Conservation (phyloP, 2,113 vertebrate species). For the Odobenus rosmarus region DNA sequence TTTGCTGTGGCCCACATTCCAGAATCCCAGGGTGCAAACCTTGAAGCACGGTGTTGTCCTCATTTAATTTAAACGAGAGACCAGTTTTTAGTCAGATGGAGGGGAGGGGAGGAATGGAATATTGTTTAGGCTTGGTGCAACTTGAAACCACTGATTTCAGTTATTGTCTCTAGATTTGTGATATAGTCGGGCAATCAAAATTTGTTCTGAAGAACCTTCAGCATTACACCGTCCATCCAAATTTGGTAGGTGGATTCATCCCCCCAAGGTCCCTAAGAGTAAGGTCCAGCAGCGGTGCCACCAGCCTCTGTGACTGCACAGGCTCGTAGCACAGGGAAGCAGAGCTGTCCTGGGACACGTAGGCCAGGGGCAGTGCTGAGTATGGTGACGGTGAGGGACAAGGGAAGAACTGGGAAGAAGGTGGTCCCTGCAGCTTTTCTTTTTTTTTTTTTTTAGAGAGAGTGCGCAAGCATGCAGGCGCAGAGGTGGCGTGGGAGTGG, state of each 20-base stretch:
- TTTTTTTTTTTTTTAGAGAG: neutral
- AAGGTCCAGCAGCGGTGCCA: neutral
- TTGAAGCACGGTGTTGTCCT: neutral
- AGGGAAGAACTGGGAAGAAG: neutral
- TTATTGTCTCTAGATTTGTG: conserved; percentile 57
- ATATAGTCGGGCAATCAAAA: conserved; percentile 20
- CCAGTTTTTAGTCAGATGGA: neutral
- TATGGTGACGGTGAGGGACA: neutral
- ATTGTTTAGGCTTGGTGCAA: neutral
- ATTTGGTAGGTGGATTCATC: conserved; percentile 72
- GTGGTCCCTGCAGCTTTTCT: neutral
- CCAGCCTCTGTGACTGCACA: neutral
- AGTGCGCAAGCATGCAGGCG: neutral
- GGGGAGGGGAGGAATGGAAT: neutral
- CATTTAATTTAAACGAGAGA: neutral
- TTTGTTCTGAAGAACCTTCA: conserved; percentile 65
- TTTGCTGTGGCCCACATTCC: neutral
- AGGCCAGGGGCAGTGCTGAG: neutral
- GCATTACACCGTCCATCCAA: conserved; percentile 54
- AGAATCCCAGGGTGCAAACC: neutral
- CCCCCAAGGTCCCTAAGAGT: neutral
- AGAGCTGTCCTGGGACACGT: neutral
- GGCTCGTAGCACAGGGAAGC: neutral
- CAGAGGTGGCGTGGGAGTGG: neutral
- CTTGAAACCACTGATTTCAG: conserved; percentile 47